phyloP scores from a whole-genome alignment of 2,113 vertebrate species.

The Boleophthalmus pectinirostris region DNA sequence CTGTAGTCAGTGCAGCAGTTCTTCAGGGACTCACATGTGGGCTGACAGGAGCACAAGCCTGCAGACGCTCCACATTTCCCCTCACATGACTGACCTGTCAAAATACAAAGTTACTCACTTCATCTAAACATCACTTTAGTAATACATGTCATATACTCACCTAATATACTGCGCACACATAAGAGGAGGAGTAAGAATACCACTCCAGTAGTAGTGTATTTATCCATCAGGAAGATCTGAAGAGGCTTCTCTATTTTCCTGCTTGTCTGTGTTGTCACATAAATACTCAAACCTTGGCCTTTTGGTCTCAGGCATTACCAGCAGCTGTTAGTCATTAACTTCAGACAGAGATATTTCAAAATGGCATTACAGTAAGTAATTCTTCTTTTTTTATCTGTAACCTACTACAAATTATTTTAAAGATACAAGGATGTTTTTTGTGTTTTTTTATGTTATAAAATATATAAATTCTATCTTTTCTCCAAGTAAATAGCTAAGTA shows the following conservation, averaged over 20 bases:
- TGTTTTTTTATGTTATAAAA: no score
- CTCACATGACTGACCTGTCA: slow-evolving; percentile 76
- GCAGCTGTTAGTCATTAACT: slow-evolving; percentile 34
- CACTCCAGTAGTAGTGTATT: not conserved
- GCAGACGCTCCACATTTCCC: slow-evolving; percentile 73
- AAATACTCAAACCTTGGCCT: slow-evolving; percentile 42
- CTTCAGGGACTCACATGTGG: slow-evolving; percentile 78
- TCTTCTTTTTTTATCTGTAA: not conserved
- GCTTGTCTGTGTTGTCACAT: not conserved
- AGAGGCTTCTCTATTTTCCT: not conserved
- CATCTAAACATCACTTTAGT: not conserved
- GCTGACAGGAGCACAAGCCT: slow-evolving; percentile 83
- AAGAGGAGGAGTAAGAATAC: slow-evolving; percentile 43
- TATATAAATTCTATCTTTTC: no score
- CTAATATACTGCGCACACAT: slow-evolving; percentile 36
- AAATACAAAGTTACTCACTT: not conserved
- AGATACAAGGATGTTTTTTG: no score
- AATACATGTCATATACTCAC: slow-evolving; percentile 25
- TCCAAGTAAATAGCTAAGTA: no score
- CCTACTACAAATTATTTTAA: no score
- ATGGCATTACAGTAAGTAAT: not conserved
- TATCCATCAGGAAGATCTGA: slow-evolving; percentile 30
- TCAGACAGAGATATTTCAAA: not conserved
- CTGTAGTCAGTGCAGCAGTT: slow-evolving; percentile 82
- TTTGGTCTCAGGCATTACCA: slow-evolving; percentile 15